Percentiles rank a stretch among this genome's conserved stretches.
phyloP scores from a whole-genome alignment of 2,888 invertebrate genomes.

The Notodonta dromedarius region DNA sequence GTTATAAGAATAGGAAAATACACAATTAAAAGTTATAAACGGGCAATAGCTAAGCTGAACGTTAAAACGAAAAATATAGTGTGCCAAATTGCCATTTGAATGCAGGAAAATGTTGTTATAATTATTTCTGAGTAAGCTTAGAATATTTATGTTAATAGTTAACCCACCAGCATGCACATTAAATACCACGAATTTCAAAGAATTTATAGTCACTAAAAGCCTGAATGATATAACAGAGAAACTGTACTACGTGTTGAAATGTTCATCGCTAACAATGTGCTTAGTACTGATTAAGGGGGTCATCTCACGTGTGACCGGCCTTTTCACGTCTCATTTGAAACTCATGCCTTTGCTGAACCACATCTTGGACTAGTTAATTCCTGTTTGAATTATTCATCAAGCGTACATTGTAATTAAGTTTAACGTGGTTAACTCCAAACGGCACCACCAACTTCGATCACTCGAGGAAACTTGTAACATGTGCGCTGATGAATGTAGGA shows the following conservation, averaged over 20 bases:
- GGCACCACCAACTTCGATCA: constrained; percentile 41
- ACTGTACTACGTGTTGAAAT: constrained; percentile 1
- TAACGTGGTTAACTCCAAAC: constrained; percentile 45
- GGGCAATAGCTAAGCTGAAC: not conserved
- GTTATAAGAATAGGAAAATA: constrained; percentile 7
- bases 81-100: no score
- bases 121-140: no score
- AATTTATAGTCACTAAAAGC: not conserved
- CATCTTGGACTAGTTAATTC: constrained; percentile 48
- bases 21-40: not conserved
- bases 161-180: no score
- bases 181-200: no score
- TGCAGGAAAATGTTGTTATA: no score
- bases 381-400: constrained; percentile 49
- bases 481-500: constrained; percentile 36
- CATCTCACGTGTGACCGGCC: constrained; percentile 38
- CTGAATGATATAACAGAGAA: not conserved
- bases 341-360: constrained; percentile 39
- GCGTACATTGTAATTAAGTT: constrained; percentile 47
- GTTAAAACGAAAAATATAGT: no score
- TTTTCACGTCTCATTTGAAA: constrained; percentile 44
- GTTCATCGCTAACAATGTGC: constrained; percentile 3
- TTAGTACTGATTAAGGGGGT: constrained; percentile 33
- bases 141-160: no score
- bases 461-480: constrained; percentile 38